Evolutionary conservation across 1,140 invertebrate species (phyloP), one percentile per base, ranked within the genome.

Genomic region (Lysiphlebus fabarum): DNA sequence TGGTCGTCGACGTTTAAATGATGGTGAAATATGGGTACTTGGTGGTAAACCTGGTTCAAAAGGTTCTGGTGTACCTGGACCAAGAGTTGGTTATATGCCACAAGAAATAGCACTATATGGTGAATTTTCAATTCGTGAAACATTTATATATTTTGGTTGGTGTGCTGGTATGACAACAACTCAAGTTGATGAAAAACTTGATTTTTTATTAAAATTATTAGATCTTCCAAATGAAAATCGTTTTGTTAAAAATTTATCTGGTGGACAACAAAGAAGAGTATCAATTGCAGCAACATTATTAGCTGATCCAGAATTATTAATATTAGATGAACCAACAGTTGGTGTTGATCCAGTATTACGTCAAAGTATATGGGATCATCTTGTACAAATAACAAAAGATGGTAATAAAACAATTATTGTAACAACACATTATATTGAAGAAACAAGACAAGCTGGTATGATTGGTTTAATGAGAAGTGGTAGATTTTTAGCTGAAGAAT

Each of bases 401-500:
- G 86, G 90, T n/a, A 85, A 85, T 60, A 95, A 90, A 17, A 98
- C 95, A 8, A 92, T 98, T 40, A 96, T 98, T 59, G 95, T 98
- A 58, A 98, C 96, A 1, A 98, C 96, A 9, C 95, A 98, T 81
- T 98, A 98, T 70, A 97, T 98, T 59, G 95, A 98, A 74, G 96
- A 98, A 77, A 96, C 95, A 3, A 85, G 93, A 62, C 93, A 97
- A 78, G 94, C 93, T 9, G 83, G 86, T 69, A 84, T 89, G 66
- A 96, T 96, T 71, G 95, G 95, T 2, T 77, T 98, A 5, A 94
- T 98, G 91, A 83, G 96, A 64, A 89, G 90, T 58, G 95, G 95
- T 1, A 85, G 87, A 63, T 87, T 98, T 68, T 76, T 98, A 10
- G 95, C 95, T 0, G 95, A 98, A 77, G 90, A 95, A 71, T 87